Conservation (phyloP, 1,140 invertebrate genomes). For the Coenobita brevimanus region DNA sequence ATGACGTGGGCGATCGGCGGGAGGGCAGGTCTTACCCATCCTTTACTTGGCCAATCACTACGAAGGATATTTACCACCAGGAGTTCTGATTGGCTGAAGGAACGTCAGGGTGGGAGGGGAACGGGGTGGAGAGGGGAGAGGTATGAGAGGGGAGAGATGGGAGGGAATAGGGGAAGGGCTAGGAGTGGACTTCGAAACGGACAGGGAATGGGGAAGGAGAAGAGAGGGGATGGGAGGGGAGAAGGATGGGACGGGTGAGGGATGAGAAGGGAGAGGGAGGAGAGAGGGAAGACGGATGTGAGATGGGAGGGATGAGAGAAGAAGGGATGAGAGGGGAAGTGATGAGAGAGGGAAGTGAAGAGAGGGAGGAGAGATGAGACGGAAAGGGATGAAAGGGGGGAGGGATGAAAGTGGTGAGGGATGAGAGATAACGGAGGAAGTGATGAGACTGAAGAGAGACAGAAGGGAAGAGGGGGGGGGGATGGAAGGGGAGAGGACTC, state of each 20-base stretch:
- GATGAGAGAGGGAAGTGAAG: too few species aligned
- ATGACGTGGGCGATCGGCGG: constrained; percentile 47
- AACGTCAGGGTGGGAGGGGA: neutral
- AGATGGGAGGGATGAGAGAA: neutral
- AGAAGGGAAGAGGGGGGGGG: too few species aligned
- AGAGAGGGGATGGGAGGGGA: neutral
- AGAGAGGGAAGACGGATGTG: neutral
- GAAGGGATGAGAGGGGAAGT: neutral
- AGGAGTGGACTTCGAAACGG: too few species aligned
- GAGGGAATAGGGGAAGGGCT: neutral
- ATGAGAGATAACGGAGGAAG: too few species aligned
- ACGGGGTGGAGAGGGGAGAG: neutral
- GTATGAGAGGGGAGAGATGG: neutral
- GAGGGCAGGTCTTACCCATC: neutral
- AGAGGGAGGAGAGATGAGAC: too few species aligned
- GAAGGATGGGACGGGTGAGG: neutral
- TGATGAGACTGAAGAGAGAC: too few species aligned
- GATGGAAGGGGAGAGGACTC: too few species aligned
- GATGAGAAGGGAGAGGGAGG: neutral
- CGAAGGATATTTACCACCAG: neutral
- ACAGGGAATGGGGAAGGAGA: too few species aligned
- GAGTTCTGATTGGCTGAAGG: constrained; percentile 12
- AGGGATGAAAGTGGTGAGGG: too few species aligned
- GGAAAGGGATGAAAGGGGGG: too few species aligned
- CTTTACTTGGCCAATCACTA: constrained; percentile 26